Base-by-base conservation (phyloP, 2,797 vertebrate genomes). In the Mallotus villosus region DNA sequence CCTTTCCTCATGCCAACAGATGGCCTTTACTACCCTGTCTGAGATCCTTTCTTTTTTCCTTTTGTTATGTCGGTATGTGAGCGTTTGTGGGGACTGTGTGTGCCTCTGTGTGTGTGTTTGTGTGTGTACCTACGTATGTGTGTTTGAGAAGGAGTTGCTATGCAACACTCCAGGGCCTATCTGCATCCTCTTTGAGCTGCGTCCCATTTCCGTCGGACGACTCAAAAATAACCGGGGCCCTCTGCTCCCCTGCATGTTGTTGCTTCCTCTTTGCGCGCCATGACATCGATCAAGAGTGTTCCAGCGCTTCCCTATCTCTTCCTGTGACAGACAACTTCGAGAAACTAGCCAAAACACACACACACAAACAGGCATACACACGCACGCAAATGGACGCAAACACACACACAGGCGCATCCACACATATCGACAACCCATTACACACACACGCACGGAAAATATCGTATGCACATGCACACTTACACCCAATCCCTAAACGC, bases 291-390 rank as follows among this genome's bases (percentile, higher is more conserved):
- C 95, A 95, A 93, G 89, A 90, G 85, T 92, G 89, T 92, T 94
- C 91, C 91, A 85, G 90, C 87, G 91, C 91, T 94, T 95, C 93
- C 82, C 92, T 95, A 93, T 95, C 94, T 93, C 91, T 96, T 97
- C 95, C 96, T 95, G 94, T 89, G 91, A 90, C 91, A 92, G 86
- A 86, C 86, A 88, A 91, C 86, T 85, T 89, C 89, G 89, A 88
- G 87, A 88, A 81, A 83, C 75, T 72, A 57, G 63, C 51, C 14
- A n/a, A 32, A 21, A 77, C 16, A 9, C 22, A 66, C 64, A 70
- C 62, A 70, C 1, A 66, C 64, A 70, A 59, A 70, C 1, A 22
- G 19, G 69, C 37, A 70, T 16, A 25, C 53, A 34, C 37, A 68
- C 14, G n/a, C 53, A 34, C 8, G 32, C 32, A 34, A n/a, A n/a